A percentile compares a stretch with the other conserved stretches of the same genome.
Conservation (phyloP, 2,113 vertebrate genomes). For the Donacobius atricapilla region DNA sequence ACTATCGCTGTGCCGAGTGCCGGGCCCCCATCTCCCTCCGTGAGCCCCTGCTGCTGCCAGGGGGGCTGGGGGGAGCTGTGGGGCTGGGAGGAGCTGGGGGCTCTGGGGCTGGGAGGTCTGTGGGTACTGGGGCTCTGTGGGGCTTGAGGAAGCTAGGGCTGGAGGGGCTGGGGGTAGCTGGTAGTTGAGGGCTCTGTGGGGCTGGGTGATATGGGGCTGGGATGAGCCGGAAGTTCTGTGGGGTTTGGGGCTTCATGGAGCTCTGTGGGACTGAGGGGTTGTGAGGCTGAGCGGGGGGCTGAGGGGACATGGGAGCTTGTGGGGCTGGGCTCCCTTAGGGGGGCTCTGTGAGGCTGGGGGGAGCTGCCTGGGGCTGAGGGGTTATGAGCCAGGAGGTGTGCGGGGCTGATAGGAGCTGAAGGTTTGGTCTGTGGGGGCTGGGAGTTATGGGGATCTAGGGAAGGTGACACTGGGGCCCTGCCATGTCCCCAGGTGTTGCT, state of each 20-base stretch:
- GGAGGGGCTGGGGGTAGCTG: background rate
- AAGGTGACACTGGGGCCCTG: accelerated
- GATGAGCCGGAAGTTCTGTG: background rate
- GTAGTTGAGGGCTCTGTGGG: background rate
- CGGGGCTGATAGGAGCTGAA: background rate
- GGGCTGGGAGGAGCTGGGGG: background rate
- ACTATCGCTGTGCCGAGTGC: conserved; percentile 94
- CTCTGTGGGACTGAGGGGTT: background rate
- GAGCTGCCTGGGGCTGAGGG: background rate
- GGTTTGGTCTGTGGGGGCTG: background rate
- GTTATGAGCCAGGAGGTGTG: background rate
- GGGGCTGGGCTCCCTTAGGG: background rate
- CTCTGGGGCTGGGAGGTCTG: background rate
- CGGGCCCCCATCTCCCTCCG: conserved; percentile 88
- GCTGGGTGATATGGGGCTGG: no score
- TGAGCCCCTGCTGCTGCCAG: conserved; percentile 70
- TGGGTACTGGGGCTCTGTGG: background rate
- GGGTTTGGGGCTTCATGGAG: background rate
- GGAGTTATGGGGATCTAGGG: background rate
- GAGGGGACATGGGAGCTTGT: background rate
- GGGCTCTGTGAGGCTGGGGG: background rate
- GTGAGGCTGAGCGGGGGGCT: background rate
- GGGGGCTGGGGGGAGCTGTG: background rate
- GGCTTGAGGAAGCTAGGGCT: background rate
- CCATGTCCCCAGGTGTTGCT: background rate